Evolutionary conservation across 2,797 vertebrate genomes (phyloP), one percentile per base, ranked within the genome.

Genomic region (Pyrocephalus nanus): DNA sequence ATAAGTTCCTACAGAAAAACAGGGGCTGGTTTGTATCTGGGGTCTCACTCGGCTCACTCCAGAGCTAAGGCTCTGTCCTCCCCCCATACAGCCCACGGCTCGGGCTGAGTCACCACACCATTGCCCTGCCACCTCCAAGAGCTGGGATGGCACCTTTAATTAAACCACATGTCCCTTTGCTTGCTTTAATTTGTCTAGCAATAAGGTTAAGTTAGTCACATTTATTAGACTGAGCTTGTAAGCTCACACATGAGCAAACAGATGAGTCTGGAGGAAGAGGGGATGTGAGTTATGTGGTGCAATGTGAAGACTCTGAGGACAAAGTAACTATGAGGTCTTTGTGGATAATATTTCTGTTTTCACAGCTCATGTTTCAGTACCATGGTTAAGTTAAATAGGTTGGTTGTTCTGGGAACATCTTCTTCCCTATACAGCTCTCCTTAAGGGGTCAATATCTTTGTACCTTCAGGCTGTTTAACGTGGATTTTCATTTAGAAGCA

Each of bases 161-260:
- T 97, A 97, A 98, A 36, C 8, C 75, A 93, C 38, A 38, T 48
- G 29, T 91, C 67, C 69, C 90, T 86, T 82, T 97, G 77, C 85
- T 97, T 97, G 84, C 80, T 85, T 97, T 97, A 95, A 97, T 97
- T 97, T 97, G 92, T 95, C 64, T 94, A 93, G 77, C 26, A 27
- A 88, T 97, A 96, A 97, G 87, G 80, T 96, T 96, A 88, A 96
- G 66, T 88, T 91, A 92, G 93, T 92, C 90, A 92, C 69, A 91
- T 94, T 97, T 97, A 96, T 97, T 97, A 96, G 80, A 75, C 42
- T 87, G 79, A 86, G 57, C 82, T 78, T 94, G 5, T 91, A 86
- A 97, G 9, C 64, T 95, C 66, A 70, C 64, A 61, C 75, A 90
- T 96, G 94, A 95, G 92, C 96, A 97, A 97, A 97, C 93, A 97